Conservation (phyloP, 2,888 invertebrate genomes). For the Cantharis nigra region DNA sequence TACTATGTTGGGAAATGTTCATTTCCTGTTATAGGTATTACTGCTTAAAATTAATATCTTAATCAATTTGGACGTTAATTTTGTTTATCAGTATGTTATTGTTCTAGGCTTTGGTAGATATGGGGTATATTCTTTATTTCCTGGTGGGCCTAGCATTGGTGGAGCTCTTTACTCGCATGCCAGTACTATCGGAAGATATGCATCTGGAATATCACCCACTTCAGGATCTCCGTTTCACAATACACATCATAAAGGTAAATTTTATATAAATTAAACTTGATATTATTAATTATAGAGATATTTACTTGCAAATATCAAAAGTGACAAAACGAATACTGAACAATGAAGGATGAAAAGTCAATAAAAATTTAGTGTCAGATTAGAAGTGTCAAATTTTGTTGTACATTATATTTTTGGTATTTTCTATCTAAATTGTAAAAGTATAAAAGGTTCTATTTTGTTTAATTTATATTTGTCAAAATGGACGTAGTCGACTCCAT, state of each 20-base stretch:
- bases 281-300: not conserved
- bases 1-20: not conserved
- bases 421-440: not conserved
- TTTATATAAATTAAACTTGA: not conserved
- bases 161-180: conserved; percentile 55
- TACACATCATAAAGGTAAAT: conserved; percentile 56
- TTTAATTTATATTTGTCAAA: not conserved
- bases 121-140: conserved; percentile 73
- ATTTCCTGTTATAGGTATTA: not conserved
- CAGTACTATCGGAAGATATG: conserved; percentile 53
- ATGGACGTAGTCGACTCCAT: not conserved
- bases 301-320: not conserved
- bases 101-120: conserved; percentile 68
- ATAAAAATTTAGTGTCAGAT: not conserved
- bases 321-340: not conserved
- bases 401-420: not conserved
- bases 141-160: conserved; percentile 56
- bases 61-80: not conserved
- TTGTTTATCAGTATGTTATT: not conserved
- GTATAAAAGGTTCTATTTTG: not conserved
- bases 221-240: conserved; percentile 52
- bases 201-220: conserved; percentile 50
- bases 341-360: not conserved
- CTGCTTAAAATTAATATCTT: not conserved
- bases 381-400: not conserved